These are phyloP conservation scores for Graptemys geographica DNA, from an alignment of 2,797 vertebrate genomes.

Conservation along the genomic window DNA sequence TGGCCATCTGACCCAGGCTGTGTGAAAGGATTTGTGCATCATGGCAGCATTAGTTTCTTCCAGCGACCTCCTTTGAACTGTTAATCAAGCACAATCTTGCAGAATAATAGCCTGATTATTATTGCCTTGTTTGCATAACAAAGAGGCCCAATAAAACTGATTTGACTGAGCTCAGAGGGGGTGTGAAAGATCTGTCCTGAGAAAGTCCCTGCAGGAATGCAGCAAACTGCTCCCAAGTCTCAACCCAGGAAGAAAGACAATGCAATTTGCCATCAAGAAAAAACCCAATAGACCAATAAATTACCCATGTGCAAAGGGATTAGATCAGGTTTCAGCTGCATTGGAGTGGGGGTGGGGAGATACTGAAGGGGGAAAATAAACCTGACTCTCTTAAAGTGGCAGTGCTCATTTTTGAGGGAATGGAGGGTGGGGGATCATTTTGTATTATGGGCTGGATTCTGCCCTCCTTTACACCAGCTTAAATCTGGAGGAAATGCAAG, in stretches of 20 bases:
- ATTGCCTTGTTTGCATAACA: slow-evolving; percentile 85
- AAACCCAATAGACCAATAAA: slow-evolving; percentile 91
- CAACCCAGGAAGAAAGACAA: slow-evolving; percentile 87
- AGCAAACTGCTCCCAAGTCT: slow-evolving; percentile 75
- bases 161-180: slow-evolving; percentile 72
- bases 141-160: slow-evolving; percentile 84
- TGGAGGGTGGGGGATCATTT: background rate
- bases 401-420: slow-evolving; percentile 65
- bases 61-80: slow-evolving; percentile 82
- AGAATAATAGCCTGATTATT: slow-evolving; percentile 84
- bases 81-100: slow-evolving; percentile 84
- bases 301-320: slow-evolving; percentile 88
- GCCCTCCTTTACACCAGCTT: background rate
- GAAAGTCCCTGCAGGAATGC: slow-evolving; percentile 81
- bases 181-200: slow-evolving; percentile 79
- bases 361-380: slow-evolving; percentile 65
- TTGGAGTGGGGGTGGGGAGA: slow-evolving; percentile 69
- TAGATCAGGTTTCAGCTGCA: slow-evolving; percentile 86
- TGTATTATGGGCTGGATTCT: background rate
- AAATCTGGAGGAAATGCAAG: background rate
- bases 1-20: slow-evolving; percentile 25
- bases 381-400: slow-evolving; percentile 83
- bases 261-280: slow-evolving; percentile 88
- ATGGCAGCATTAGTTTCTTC: slow-evolving; percentile 22
- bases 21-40: slow-evolving; percentile 56